These are phyloP conservation scores for Lasius fuliginosus DNA, from an alignment of 2,888 invertebrate species.

Conservation along the genomic window DNA sequence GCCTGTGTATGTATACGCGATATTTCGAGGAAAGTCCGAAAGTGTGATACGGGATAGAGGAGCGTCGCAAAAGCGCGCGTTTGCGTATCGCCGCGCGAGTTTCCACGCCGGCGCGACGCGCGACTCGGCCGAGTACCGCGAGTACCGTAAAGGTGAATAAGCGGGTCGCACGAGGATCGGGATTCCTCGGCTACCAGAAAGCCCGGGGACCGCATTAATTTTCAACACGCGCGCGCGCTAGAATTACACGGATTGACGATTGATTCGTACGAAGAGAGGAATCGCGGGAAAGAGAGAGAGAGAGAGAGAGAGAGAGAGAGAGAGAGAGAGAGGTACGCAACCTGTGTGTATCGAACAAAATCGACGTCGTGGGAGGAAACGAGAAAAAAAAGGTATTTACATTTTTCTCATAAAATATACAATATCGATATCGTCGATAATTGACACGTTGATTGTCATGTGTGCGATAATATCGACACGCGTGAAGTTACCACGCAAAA, in stretches of 20 bases:
- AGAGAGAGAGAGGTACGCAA: no score
- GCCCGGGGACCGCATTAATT: slow-evolving; percentile 63
- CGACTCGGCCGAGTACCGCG: slow-evolving; percentile 60
- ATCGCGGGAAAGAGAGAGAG: slow-evolving; percentile 30
- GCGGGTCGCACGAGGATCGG: slow-evolving; percentile 66
- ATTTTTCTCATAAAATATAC: background rate
- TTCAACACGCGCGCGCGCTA: slow-evolving; percentile 57
- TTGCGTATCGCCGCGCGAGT: slow-evolving; percentile 47
- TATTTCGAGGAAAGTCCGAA: slow-evolving; percentile 4
- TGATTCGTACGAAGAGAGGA: slow-evolving; percentile 48
- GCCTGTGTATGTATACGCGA: background rate
- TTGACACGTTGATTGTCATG: background rate
- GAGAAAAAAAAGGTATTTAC: background rate
- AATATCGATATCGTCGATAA: background rate
- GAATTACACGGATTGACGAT: slow-evolving; percentile 63
- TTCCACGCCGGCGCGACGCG: slow-evolving; percentile 58
- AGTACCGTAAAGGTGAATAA: slow-evolving; percentile 74
- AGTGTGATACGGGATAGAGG: slow-evolving; percentile 22
- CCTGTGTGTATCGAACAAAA: background rate
- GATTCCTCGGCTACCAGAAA: slow-evolving; percentile 66
- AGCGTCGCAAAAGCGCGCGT: slow-evolving; percentile 53
- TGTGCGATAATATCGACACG: background rate
- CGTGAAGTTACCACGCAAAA: background rate
- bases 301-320: background rate
- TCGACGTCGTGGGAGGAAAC: background rate